Evolutionary conservation across 2,113 vertebrate genomes (phyloP).

Genomic region (Macrotus californicus): DNA sequence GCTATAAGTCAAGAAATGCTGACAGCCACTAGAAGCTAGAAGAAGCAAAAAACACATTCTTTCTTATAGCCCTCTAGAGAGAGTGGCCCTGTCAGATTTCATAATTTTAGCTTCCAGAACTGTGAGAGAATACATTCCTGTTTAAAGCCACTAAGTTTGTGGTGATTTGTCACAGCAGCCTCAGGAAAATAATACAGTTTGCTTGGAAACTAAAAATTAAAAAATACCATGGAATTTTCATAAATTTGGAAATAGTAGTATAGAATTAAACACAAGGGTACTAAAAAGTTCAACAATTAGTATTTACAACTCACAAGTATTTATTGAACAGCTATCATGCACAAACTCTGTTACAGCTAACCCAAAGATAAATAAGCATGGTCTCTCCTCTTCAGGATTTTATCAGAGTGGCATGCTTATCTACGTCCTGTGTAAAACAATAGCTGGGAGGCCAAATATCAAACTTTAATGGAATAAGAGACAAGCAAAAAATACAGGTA

Average conservation of each 20-base stretch:
- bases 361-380: background rate
- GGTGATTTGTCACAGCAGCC: background rate
- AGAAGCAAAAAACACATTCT: background rate
- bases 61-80: background rate
- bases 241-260: background rate
- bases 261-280: background rate
- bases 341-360: background rate
- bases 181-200: background rate
- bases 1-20: background rate
- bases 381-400: background rate
- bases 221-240: background rate
- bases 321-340: background rate
- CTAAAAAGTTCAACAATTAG: background rate
- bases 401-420: background rate
- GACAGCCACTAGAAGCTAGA: background rate
- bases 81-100: background rate
- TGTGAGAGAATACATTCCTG: background rate
- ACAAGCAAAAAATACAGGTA: background rate
- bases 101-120: background rate
- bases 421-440: background rate
- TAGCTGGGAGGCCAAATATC: background rate
- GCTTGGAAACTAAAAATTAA: background rate
- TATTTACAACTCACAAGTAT: background rate
- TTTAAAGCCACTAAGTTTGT: background rate
- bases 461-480: background rate